Base-by-base conservation (phyloP, 1,140 invertebrate genomes). In the Lepidurus arcticus region DNA sequence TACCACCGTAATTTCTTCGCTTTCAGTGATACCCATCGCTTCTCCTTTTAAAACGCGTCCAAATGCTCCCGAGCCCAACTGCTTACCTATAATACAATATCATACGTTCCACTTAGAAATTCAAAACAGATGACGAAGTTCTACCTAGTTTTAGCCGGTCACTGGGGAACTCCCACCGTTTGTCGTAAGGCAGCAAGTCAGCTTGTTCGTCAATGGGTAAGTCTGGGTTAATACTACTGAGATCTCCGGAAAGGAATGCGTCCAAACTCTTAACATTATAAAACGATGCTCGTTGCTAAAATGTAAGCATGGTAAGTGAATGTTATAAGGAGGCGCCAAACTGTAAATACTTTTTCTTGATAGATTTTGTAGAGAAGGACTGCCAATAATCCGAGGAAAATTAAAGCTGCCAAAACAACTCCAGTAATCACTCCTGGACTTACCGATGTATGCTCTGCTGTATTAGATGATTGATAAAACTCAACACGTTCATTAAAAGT, bases 31-130 rank as follows among this genome's bases (percentile, higher is more conserved):
- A 16, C 16, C 45, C 45, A 16, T 47, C 10, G 45, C 45, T 90
- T 89, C 0, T 93, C 96, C 88, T 87, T 96, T 96, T 83, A 95
- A 90, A 0, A 98, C 96, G 9, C 95, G 91, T 26, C 95, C 95
- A 85, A 97, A 98, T 6, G 94, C 95, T 74, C 96, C 96, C 47
- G 92, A 91, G 21, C 96, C 96, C 34, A 98, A 85, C 84, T 93
- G 91, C 83, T 92, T 92, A 3, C 91, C 91, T 94, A 75, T 94
- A 75, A 44, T 73, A 79, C 5, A 75, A 79, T 44, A 43, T 73
- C 21, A 8, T 8, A 24, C 73, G 45, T 10, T 47, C 10, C 16
- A 47, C 24, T 24, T 10, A 47, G 1, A 10, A 5, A 5, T 47
- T 10, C 45, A 34, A 34, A 34, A 43, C 13, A 78, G 24, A 47